These are phyloP conservation scores for Calliphora vicina DNA, from an alignment of 1,140 invertebrate species.

Conservation along the genomic window DNA sequence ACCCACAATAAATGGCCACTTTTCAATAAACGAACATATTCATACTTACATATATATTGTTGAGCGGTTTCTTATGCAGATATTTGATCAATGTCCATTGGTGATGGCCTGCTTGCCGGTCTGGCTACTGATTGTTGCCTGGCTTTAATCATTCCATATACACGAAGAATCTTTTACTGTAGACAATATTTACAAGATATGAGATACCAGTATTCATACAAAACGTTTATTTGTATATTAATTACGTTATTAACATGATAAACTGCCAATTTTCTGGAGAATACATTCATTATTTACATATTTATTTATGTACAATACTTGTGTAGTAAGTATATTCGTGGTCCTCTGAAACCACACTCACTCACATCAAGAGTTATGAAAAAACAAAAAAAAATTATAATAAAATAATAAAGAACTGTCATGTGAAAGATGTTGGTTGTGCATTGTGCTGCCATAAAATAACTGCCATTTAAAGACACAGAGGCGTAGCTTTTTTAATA, in stretches of 20 bases:
- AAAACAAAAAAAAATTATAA: no score
- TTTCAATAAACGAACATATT: not conserved
- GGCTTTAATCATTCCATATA: no score
- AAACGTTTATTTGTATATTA: not conserved
- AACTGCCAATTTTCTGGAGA: constrained; percentile 18
- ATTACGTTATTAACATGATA: constrained; percentile 30
- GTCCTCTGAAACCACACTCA: not conserved
- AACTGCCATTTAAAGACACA: not conserved
- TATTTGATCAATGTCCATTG: not conserved
- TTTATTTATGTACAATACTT: not conserved
- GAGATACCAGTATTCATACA: not conserved
- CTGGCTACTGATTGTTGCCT: not conserved
- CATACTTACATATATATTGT: not conserved
- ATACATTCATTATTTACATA: constrained; percentile 4
- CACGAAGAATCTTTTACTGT: not conserved
- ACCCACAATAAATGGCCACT: not conserved
- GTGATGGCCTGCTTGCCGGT: not conserved
- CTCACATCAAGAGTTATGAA: not conserved
- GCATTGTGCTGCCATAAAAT: no score
- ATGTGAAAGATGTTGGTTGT: no score
- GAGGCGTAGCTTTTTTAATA: not conserved
- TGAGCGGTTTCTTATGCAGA: not conserved
- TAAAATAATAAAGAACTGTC: no score
- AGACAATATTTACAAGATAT: not conserved
- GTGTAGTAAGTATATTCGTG: not conserved